Base-by-base conservation (phyloP, 2,888 invertebrate genomes). In the Amphiduros pacificus region DNA sequence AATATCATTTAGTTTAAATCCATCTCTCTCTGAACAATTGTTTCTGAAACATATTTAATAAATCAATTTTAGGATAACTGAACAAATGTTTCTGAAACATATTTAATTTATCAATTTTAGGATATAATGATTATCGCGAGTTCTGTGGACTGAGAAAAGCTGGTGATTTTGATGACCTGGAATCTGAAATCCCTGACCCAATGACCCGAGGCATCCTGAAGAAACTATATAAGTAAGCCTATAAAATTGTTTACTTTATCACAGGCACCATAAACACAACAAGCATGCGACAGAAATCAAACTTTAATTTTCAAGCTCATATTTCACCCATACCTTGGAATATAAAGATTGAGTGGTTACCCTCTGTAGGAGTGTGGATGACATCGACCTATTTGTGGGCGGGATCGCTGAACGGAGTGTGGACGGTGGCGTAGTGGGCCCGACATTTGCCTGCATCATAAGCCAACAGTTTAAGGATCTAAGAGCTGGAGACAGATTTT, bases 341-440 rank as follows among this genome's bases (percentile, higher is more conserved):
- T 14, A 36, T 9, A 14, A 14, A 14, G 36, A 14, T 9, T 9
- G 36, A 14, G 36, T 9, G 36, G 36, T 36, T 14, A 11, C n/a
- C 11, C 29, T 56, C 2, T 58, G 27, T 82, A 88, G 87, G 63
- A 86, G 85, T 29, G 90, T 93, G 0, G 89, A 91, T 2, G 94
- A 95, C 80, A 88, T 95, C 29, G 95, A 95, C 80, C 81, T 94
- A 29, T 95, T 93, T 82, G 90, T 92, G 1, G 95, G 93, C 0
- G 91, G 91, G 0, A 78, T 94, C 44, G 90, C 93, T 17, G 95
- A 96, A 77, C 86, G 86, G 14, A 91, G 91, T 62, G 89, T 85
- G 61, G 82, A 84, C 71, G 91, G 90, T 2, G 89, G 90, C 1
- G 87, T 93, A 26, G 86, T 94, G 55, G 94, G 94, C 0, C 91